Evolutionary conservation across 2,888 invertebrate genomes (phyloP).

Genomic region (Mimachlamys varia): DNA sequence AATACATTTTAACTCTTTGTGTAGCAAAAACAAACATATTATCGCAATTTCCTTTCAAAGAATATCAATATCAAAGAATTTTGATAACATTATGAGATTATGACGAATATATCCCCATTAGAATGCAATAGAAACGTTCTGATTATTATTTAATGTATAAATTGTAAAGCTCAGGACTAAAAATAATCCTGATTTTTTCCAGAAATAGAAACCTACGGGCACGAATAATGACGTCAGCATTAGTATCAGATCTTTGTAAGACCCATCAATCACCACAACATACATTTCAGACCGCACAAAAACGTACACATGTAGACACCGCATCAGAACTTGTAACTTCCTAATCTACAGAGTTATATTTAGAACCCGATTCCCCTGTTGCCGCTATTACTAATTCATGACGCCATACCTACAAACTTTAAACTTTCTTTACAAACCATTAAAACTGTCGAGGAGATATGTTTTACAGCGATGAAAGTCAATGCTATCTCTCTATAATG

Average conservation of each 20-base stretch:
- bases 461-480: not conserved
- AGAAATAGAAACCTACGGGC: not conserved
- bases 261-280: not conserved
- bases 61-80: no score
- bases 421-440: slow-evolving; percentile 9
- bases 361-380: not conserved
- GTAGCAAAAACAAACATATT: no score
- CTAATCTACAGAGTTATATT: not conserved
- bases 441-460: not conserved
- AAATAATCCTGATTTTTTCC: not conserved
- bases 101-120: no score
- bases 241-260: not conserved
- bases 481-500: not conserved
- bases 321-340: not conserved
- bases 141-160: not conserved
- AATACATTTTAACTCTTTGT: not conserved
- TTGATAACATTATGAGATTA: no score
- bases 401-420: not conserved
- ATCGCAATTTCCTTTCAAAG: no score
- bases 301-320: not conserved
- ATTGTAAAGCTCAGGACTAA: not conserved
- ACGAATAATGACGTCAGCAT: not conserved
- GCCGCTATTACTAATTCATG: not conserved
- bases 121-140: no score
- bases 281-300: not conserved